These are phyloP conservation scores for Bemisia tabaci DNA, from an alignment of 1,140 invertebrate species.

Conservation along the genomic window DNA sequence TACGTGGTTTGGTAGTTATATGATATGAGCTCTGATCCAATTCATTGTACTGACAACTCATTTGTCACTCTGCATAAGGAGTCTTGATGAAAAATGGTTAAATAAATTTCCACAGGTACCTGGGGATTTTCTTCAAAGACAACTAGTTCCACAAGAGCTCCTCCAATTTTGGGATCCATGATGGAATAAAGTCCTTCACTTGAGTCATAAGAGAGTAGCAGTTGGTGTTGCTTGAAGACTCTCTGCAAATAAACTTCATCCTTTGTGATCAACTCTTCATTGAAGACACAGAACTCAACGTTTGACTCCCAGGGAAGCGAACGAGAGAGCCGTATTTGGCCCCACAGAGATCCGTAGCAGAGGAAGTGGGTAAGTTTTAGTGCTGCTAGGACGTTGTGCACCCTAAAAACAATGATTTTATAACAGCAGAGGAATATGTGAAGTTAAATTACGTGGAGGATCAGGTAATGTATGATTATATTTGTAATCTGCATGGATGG, in stretches of 20 bases:
- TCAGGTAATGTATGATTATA: too few species aligned
- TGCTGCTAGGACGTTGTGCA: constrained; percentile 24
- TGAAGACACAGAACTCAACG: constrained; percentile 35
- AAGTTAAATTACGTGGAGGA: too few species aligned
- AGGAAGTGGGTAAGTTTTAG: constrained; percentile 33
- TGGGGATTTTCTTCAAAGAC: constrained; percentile 32
- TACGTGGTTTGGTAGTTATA: too few species aligned
- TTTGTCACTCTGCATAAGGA: too few species aligned
- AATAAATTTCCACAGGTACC: too few species aligned
- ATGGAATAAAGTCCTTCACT: constrained; percentile 32
- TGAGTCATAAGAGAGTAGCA: constrained; percentile 31
- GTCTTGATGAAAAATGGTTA: too few species aligned
- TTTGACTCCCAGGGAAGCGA: constrained; percentile 36
- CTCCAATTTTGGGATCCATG: constrained; percentile 19
- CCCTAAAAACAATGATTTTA: constrained; percentile 15
- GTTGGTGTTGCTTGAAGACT: constrained; percentile 27
- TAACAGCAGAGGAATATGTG: too few species aligned
- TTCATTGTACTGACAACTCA: too few species aligned
- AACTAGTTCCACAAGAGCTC: constrained; percentile 25
- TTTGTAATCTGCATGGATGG: too few species aligned
- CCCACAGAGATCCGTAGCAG: constrained; percentile 40
- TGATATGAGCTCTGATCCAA: too few species aligned
- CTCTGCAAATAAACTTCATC: constrained; percentile 32
- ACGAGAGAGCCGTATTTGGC: constrained; percentile 31
- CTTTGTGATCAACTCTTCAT: constrained; percentile 30